A percentile compares a stretch with the other conserved stretches of the same genome.
These are phyloP conservation scores for Drosophila kurseongensis DNA, from an alignment of 1,140 invertebrate species.

Conservation along the genomic window DNA sequence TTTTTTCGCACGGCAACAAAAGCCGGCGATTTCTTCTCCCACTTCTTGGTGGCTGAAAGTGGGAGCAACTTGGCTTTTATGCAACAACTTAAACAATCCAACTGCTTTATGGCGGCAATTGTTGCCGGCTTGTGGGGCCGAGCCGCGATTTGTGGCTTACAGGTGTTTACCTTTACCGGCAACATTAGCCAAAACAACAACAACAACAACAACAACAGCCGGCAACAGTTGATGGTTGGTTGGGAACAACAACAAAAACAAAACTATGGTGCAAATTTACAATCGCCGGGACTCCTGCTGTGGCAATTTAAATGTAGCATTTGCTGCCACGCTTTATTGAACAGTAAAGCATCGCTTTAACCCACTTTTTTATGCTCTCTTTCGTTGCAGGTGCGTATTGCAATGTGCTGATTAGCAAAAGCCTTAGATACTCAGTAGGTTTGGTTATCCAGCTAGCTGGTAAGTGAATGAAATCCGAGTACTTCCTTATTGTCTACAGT, in stretches of 20 bases:
- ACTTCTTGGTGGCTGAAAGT: constrained; percentile 27
- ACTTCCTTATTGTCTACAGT: constrained; percentile 1
- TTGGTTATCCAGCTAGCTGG: not conserved
- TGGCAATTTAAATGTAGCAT: constrained; percentile 38
- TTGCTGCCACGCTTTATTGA: constrained; percentile 54
- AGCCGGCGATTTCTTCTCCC: constrained; percentile 74
- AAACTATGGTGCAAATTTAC: constrained; percentile 40
- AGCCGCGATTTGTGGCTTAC: constrained; percentile 76
- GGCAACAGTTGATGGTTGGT: constrained; percentile 53
- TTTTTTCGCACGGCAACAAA: constrained; percentile 60
- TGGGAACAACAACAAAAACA: constrained; percentile 14
- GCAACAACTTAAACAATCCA: constrained; percentile 78
- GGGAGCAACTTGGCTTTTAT: constrained; percentile 62
- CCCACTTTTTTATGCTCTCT: constrained; percentile 39
- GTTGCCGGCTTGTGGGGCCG: constrained; percentile 20
- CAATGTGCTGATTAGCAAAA: constrained; percentile 6
- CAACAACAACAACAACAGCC: constrained; percentile 19
- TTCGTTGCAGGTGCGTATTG: constrained; percentile 73
- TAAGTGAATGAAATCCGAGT: constrained; percentile 14
- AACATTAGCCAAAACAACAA: constrained; percentile 12
- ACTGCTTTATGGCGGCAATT: constrained; percentile 65
- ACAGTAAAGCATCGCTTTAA: constrained; percentile 31
- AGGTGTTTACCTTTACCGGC: constrained; percentile 70
- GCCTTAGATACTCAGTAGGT: constrained; percentile 8
- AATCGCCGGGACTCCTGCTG: constrained; percentile 26